phyloP scores from a whole-genome alignment of 2,797 vertebrate genomes.

The Valencia hispanica region DNA sequence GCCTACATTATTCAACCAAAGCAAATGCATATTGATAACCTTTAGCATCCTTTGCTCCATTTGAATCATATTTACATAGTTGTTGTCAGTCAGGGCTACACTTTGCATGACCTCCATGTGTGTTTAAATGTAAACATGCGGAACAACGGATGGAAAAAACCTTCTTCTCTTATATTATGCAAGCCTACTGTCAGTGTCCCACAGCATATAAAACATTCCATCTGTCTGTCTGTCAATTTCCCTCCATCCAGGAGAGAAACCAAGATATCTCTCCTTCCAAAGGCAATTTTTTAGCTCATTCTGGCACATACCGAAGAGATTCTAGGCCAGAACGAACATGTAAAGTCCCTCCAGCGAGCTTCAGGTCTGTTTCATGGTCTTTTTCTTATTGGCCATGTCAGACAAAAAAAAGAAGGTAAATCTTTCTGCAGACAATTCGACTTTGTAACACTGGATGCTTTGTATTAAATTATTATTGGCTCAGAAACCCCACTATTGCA shows the following conservation, averaged over 20 bases:
- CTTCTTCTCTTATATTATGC: constrained; percentile 7
- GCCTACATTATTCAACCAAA: constrained; percentile 57
- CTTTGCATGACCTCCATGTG: constrained; percentile 39
- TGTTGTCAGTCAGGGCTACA: constrained; percentile 57
- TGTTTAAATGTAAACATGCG: constrained; percentile 39
- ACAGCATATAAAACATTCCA: constrained; percentile 24
- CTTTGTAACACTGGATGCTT: constrained; percentile 33
- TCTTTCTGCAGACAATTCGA: not conserved
- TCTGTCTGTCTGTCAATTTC: not conserved
- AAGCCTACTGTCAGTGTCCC: constrained; percentile 25
- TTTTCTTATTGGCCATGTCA: not conserved
- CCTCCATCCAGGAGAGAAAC: not conserved
- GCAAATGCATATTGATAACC: constrained; percentile 61
- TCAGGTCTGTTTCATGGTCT: not conserved
- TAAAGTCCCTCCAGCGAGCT: not conserved
- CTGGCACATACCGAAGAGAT: not conserved
- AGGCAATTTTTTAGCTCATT: not conserved
- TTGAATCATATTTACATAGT: constrained; percentile 68
- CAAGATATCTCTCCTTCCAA: not conserved
- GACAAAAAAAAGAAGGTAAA: not conserved
- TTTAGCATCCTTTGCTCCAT: constrained; percentile 47
- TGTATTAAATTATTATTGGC: constrained; percentile 56
- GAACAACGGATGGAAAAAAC: constrained; percentile 18
- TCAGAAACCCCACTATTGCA: constrained; percentile 45
- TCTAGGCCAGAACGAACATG: not conserved